Evolutionary conservation across 2,797 vertebrate species (phyloP), one percentile per base, ranked within the genome.

Genomic region (Hypotaenidia philippensis): DNA sequence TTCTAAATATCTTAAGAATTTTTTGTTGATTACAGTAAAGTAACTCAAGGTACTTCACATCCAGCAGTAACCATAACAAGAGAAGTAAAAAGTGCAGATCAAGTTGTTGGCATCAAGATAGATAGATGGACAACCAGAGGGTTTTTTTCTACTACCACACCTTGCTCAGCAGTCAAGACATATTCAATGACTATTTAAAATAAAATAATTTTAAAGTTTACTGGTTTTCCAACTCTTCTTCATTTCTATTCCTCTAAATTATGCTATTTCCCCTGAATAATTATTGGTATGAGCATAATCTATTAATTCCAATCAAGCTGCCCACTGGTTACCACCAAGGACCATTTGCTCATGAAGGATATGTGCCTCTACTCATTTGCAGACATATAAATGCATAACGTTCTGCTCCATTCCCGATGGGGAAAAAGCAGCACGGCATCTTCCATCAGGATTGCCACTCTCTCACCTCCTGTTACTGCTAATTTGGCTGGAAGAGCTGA

Each of bases 301-400:
- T 60, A 56, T 83, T 72, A 74, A 93, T 91, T 91, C n/a, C 22
- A 87, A 72, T 76, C 75, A 86, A 90, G 49, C 65, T 94, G 88
- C 50, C 86, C 50, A 57, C 32, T 85, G 72, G 61, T 91, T 92
- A 65, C 71, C 50, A 87, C 34, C 55, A 78, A 90, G 53, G 41
- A 90, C 60, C 25, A 61, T 90, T 96, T 90, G 61, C 47, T 79
- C 32, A 53, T 90, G 92, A 93, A 93, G 68, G n/a, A 90, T 91
- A 31, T 4, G 11, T 56, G 52, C 6, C 68, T 84, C 34, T 93
- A 71, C 87, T 96, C 88, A 97, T 97, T 96, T 96, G 50, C 34
- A 95, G 82, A 82, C 88, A 84, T 96, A 95, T 96, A 97, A 97
- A 97, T 97, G 96, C 96, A 96, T 97, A 64, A 87, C 5, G 3